Evolutionary conservation across 2,888 invertebrate genomes (phyloP).

Genomic region (Choristoneura rosaceana): DNA sequence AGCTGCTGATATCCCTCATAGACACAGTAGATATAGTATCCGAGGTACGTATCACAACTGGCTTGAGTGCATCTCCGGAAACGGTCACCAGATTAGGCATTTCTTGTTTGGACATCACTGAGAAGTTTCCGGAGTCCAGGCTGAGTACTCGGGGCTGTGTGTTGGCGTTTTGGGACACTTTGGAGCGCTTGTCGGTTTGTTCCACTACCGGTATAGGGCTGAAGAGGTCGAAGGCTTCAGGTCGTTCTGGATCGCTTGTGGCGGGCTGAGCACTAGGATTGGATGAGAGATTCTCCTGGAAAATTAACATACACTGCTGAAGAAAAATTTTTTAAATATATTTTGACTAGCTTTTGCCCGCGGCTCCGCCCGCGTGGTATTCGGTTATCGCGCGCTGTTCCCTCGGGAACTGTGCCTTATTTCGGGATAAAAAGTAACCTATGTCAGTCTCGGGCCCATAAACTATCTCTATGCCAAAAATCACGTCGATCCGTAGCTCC

Average conservation of each 20-base stretch:
- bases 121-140: conserved; percentile 76
- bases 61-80: conserved; percentile 72
- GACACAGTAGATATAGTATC: conserved; percentile 82
- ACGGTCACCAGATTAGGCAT: conserved; percentile 66
- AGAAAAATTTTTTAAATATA: too few relatives aligned
- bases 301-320: too few relatives aligned
- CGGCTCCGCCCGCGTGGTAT: too few relatives aligned
- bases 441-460: too few relatives aligned
- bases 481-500: too few relatives aligned
- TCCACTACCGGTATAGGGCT: conserved; percentile 81
- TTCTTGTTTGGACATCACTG: conserved; percentile 72
- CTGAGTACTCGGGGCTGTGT: conserved; percentile 72
- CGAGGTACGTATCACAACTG: conserved; percentile 69
- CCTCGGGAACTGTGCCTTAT: too few relatives aligned
- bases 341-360: too few relatives aligned
- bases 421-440: too few relatives aligned
- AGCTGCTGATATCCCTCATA: conserved; percentile 87
- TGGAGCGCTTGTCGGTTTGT: conserved; percentile 68
- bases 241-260: conserved; percentile 53
- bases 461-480: too few relatives aligned
- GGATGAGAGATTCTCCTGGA: conserved; percentile 68
- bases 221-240: conserved; percentile 80
- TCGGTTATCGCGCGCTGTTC: too few relatives aligned
- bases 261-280: conserved; percentile 52
- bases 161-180: conserved; percentile 63